A percentile compares a stretch with the other conserved stretches of the same genome.
phyloP scores from a whole-genome alignment of 2,888 invertebrate species.

The Ptychoptera albimana region DNA sequence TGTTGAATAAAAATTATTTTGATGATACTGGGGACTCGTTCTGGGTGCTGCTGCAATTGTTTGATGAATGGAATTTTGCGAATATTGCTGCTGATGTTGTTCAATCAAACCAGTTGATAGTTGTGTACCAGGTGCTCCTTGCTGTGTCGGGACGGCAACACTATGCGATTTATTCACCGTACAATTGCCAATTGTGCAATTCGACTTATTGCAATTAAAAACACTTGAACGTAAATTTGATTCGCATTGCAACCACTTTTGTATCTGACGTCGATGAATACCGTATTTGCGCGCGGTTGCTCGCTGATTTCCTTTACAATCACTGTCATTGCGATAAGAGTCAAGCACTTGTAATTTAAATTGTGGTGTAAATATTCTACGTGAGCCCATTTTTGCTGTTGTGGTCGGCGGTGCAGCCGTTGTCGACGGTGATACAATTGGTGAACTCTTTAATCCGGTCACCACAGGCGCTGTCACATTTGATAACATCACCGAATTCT shows the following conservation, averaged over 20 bases:
- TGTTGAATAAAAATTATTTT: no score
- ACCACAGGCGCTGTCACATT: slow-evolving; percentile 3
- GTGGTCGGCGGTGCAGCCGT: slow-evolving; percentile 27
- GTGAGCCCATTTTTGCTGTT: slow-evolving; percentile 50
- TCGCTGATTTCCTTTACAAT: slow-evolving; percentile 78
- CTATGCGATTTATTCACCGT: slow-evolving; percentile 5
- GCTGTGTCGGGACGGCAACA: slow-evolving; percentile 7
- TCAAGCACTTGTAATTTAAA: slow-evolving; percentile 80
- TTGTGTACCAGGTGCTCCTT: slow-evolving; percentile 8
- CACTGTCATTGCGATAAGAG: slow-evolving; percentile 70
- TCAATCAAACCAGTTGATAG: background rate
- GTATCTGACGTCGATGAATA: slow-evolving; percentile 77
- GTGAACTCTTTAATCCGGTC: slow-evolving; percentile 1
- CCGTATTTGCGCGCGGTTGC: slow-evolving; percentile 83
- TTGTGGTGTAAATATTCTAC: slow-evolving; percentile 76
- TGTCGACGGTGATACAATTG: background rate
- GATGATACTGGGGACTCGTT: no score
- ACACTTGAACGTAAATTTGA: slow-evolving; percentile 60
- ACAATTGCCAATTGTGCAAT: background rate
- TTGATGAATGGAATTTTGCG: background rate
- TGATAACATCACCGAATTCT: background rate
- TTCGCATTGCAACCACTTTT: slow-evolving; percentile 83
- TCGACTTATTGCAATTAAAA: slow-evolving; percentile 27
- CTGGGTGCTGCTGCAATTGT: slow-evolving; percentile 1
- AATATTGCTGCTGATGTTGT: slow-evolving; percentile 1